phyloP scores from a whole-genome alignment of 2,113 vertebrate species.

The Cisticola juncidis region DNA sequence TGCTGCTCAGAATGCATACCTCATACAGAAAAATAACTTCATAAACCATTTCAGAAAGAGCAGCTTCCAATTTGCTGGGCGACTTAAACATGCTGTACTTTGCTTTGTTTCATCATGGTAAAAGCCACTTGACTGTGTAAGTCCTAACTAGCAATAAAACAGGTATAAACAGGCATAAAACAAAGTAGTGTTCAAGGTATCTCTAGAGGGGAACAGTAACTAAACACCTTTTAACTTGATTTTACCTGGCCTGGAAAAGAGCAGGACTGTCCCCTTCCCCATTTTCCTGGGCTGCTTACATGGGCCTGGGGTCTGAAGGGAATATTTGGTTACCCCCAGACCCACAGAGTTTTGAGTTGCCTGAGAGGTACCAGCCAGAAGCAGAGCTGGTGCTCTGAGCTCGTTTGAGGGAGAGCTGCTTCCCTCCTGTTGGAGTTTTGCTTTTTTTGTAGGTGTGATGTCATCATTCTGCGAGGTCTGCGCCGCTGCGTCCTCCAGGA shows the following conservation, averaged over 20 bases:
- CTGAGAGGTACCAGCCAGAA: background rate
- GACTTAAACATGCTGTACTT: background rate
- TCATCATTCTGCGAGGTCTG: constrained; percentile 57
- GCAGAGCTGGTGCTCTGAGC: background rate
- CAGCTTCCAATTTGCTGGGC: background rate
- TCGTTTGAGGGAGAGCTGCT: background rate
- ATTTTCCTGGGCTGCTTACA: background rate
- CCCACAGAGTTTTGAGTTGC: background rate
- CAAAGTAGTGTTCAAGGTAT: background rate
- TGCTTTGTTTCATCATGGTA: background rate
- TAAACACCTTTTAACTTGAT: background rate
- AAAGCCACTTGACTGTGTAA: background rate
- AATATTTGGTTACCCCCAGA: background rate
- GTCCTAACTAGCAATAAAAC: background rate
- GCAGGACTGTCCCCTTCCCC: background rate
- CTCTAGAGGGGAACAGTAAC: background rate
- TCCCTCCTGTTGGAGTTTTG: background rate
- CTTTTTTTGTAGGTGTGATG: background rate
- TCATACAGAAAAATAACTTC: background rate
- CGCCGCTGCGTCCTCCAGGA: constrained; percentile 35
- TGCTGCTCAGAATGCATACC: background rate
- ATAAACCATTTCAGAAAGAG: background rate
- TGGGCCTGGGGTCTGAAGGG: background rate
- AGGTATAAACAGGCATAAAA: background rate
- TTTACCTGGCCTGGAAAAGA: background rate